phyloP scores from a whole-genome alignment of 2,888 invertebrate genomes.

The Julus scanicus region DNA sequence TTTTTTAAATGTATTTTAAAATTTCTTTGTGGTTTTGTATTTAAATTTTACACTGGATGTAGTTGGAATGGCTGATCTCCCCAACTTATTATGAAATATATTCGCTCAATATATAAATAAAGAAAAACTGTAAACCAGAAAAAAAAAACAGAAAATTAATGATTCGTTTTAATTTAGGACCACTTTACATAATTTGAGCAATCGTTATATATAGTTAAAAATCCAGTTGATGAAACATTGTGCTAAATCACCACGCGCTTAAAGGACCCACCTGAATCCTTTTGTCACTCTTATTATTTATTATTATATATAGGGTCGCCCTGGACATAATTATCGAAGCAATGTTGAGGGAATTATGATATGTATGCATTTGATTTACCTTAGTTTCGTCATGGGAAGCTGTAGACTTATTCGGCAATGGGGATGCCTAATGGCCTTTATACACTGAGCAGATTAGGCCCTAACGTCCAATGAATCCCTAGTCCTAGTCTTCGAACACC shows the following conservation, averaged over 20 bases:
- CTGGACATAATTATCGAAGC: constrained; percentile 14
- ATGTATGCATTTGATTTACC: constrained; percentile 42
- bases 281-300: background rate
- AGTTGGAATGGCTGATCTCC: too few relatives aligned
- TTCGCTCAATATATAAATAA: too few relatives aligned
- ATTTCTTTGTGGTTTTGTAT: too few relatives aligned
- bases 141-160: too few relatives aligned
- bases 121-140: too few relatives aligned
- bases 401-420: constrained; percentile 48
- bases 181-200: too few relatives aligned
- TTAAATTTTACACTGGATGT: too few relatives aligned
- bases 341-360: constrained; percentile 17
- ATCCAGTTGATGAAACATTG: background rate
- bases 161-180: too few relatives aligned
- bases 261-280: background rate
- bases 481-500: constrained; percentile 51
- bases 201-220: too few relatives aligned
- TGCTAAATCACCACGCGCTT: background rate
- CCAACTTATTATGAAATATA: too few relatives aligned
- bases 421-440: constrained; percentile 31
- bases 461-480: constrained; percentile 52
- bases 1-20: too few relatives aligned
- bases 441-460: constrained; percentile 51
- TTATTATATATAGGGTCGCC: constrained; percentile 8
- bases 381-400: constrained; percentile 34